phyloP scores from a whole-genome alignment of 2,113 vertebrate genomes.

The Phrynosoma platyrhinos region DNA sequence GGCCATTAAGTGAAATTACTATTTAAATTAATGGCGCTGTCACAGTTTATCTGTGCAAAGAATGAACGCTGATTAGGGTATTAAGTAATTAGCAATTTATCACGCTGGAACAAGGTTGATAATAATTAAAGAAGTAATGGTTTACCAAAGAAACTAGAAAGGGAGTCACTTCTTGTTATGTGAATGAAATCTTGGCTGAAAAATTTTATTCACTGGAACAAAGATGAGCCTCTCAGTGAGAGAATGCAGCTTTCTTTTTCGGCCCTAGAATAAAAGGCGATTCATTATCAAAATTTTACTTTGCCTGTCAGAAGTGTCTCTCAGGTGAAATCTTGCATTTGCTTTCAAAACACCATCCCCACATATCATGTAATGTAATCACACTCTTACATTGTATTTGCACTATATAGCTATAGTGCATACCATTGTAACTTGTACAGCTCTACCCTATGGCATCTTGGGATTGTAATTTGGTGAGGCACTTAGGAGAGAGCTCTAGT shows the following conservation, averaged over 20 bases:
- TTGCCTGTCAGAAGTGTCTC: slow-evolving; percentile 78
- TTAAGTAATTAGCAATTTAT: slow-evolving; percentile 99
- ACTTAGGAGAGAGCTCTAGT: too few species aligned
- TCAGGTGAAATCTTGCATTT: slow-evolving; percentile 71
- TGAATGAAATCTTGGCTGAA: slow-evolving; percentile 82
- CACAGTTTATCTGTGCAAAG: slow-evolving; percentile 95
- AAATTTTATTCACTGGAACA: slow-evolving; percentile 80
- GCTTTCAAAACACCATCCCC: slow-evolving; percentile 42
- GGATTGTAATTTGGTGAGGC: too few species aligned
- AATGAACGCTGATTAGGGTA: slow-evolving; percentile 98
- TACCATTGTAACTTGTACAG: too few species aligned
- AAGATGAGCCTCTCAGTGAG: slow-evolving; percentile 72
- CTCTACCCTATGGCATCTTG: too few species aligned
- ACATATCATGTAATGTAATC: slow-evolving; percentile 59
- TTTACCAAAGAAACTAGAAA: slow-evolving; percentile 94
- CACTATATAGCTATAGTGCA: too few species aligned
- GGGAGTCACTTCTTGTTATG: slow-evolving; percentile 92
- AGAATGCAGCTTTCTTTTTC: slow-evolving; percentile 64
- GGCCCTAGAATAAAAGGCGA: slow-evolving; percentile 59
- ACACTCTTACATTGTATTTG: not conserved
- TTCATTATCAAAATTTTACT: slow-evolving; percentile 80
- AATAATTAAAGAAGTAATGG: slow-evolving; percentile 97
- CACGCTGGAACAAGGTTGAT: slow-evolving; percentile 96
- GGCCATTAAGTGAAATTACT: slow-evolving; percentile 98
- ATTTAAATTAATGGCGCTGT: slow-evolving; percentile 97